A percentile compares a stretch with the other conserved stretches of the same genome.
These are phyloP conservation scores for Luscinia luscinia DNA, from an alignment of 2,797 vertebrate species.

Conservation along the genomic window DNA sequence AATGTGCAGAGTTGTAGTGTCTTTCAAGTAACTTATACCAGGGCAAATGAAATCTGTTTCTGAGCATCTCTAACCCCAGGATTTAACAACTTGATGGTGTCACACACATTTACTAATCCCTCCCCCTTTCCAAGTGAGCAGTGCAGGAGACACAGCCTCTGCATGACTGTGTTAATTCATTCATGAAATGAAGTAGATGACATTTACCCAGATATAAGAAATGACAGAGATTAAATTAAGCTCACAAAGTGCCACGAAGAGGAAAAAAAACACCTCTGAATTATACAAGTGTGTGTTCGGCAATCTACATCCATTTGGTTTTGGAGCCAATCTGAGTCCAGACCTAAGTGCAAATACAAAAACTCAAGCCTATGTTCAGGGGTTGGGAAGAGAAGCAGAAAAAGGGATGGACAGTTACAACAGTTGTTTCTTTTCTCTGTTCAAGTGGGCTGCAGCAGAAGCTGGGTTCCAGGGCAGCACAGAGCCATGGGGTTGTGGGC, in stretches of 20 bases:
- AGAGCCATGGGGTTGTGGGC: accelerated
- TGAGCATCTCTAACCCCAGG: neutral
- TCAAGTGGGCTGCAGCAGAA: neutral
- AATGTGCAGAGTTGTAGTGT: neutral
- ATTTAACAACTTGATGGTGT: neutral
- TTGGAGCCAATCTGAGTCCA: neutral
- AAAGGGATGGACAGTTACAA: neutral
- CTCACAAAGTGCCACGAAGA: neutral
- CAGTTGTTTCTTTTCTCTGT: neutral
- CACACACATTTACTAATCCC: neutral
- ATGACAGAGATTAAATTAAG: slow-evolving; percentile 62
- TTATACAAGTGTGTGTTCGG: neutral
- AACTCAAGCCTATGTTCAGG: accelerated
- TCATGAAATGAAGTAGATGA: slow-evolving; percentile 62
- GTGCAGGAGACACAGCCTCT: neutral
- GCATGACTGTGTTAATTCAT: slow-evolving; percentile 58
- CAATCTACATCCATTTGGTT: neutral
- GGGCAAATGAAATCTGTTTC: neutral
- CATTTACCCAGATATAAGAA: slow-evolving; percentile 59
- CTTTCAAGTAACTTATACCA: neutral
- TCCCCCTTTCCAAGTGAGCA: slow-evolving; percentile 6
- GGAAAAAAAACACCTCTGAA: neutral
- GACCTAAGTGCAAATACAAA: neutral
- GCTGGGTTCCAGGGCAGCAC: accelerated
- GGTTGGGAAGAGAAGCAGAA: neutral